phyloP scores from a whole-genome alignment of 2,113 vertebrate species.

The Dicerorhinus sumatrensis region DNA sequence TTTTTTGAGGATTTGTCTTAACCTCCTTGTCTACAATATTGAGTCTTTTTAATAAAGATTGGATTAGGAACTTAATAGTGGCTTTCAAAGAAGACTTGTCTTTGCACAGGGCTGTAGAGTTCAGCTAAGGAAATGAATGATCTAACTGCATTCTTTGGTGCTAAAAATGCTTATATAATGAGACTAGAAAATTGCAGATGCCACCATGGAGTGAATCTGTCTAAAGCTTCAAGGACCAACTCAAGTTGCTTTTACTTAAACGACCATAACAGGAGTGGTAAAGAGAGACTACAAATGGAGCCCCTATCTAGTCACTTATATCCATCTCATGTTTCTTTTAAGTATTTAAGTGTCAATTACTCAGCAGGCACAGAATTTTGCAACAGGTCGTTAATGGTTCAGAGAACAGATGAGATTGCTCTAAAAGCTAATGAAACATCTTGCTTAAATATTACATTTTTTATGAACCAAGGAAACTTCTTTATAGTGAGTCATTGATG shows the following conservation, averaged over 20 bases:
- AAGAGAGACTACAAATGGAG: background rate
- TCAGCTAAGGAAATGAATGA: conserved; percentile 74
- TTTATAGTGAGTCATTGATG: conserved; percentile 43
- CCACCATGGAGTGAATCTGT: background rate
- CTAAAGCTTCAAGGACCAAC: background rate
- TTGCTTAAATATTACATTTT: conserved; percentile 46
- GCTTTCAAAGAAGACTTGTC: conserved; percentile 71
- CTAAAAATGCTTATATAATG: conserved; percentile 60
- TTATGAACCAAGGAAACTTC: conserved; percentile 37
- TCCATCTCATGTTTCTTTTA: background rate
- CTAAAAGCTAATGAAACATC: conserved; percentile 39
- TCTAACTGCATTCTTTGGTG: conserved; percentile 59
- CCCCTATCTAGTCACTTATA: background rate
- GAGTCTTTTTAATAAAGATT: conserved; percentile 81
- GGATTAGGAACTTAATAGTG: conserved; percentile 75
- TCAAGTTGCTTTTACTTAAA: conserved; percentile 41
- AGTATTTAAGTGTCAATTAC: conserved; percentile 1
- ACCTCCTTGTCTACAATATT: conserved; percentile 56
- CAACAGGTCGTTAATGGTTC: background rate
- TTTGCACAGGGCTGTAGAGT: conserved; percentile 60
- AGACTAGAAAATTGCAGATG: conserved; percentile 15
- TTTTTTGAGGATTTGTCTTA: conserved; percentile 63
- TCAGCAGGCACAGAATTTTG: conserved; percentile 27
- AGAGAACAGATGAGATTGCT: background rate
- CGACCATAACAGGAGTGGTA: background rate